Evolutionary conservation across 2,797 vertebrate genomes (phyloP), one percentile per base, ranked within the genome.

Genomic region (Bovichtus variegatus): DNA sequence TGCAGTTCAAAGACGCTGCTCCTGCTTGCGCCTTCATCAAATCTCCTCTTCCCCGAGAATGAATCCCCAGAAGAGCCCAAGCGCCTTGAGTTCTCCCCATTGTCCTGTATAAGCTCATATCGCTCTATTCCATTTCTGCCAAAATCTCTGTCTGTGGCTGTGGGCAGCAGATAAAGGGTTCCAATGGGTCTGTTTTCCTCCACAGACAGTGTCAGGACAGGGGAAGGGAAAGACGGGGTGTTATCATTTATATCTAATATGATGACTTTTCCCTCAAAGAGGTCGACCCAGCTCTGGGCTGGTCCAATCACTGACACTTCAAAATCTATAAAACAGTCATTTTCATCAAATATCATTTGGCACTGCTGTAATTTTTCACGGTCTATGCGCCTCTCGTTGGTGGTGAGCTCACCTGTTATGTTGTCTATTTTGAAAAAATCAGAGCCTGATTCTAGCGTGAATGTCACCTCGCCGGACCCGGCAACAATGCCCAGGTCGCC

Each of bases 361-460:
- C 98, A 99, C 96, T 99, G 98, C 91, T 97, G 97, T 82, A 99
- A 91, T 94, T 99, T 99, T 80, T 99, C 98, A 13, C 98, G 96
- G 96, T 99, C 98, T 87, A 99, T 97, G 90, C 98, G 96, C 88
- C 97, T 93, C 93, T 98, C 97, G 23, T 97, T 98, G 55, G 98
- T 99, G 94, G 96, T 97, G 86, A 99, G 95, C 93, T 99, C 98
- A 71, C 98, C 98, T 55, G 98, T 99, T 64, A 99, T 97, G 94
- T 99, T 99, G 95, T 99, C 98, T 91, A 99, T 99, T 93, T 99
- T 99, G 85, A 99, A 97, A 89, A 97, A 99, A 86, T 99, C 98
- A 0, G 98, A 97, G 79, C 98, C 98, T 0, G 98, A 99, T 87
- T 99, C 98, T 19, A 99, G 94, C 82, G 98, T 99, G 94, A 99